Base-by-base conservation (phyloP, 1,140 invertebrate genomes). In the Stegodyphus mimosarum region DNA sequence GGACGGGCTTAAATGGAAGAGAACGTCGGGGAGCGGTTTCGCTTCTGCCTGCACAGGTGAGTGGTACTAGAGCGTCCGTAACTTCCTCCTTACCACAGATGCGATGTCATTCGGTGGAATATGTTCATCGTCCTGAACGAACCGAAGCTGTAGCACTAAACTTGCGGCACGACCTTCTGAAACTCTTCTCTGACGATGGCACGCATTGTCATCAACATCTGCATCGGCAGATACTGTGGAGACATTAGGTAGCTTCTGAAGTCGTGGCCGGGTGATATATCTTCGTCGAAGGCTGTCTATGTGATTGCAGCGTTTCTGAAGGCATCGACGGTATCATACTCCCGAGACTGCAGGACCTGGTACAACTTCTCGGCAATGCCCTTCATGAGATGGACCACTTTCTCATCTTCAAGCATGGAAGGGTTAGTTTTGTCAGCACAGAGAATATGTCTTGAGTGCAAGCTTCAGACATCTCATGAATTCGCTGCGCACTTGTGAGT, bases 281-380 rank as follows among this genome's bases (percentile, higher is more conserved):
- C 66, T 71, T 55, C 77, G 50, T 71, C 33, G 77, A 55, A 71
- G 64, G 51, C 52, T 80, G 18, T 71, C 67, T 60, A 67, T 67
- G 13, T 67, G 11, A 79, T 51, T 66, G 53, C 77, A 71, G 9
- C 66, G 9, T 70, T 71, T 71, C 70, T 18, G 15, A 71, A 60
- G 11, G 7, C 67, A 18, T 80, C 66, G 51, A n/a, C 50, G 6
- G 67, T 70, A 10, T 51, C 1, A 18, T 48, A 70, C 7, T 79
- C 77, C 77, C 69, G 66, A 53, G 51, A 33, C 6, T 10, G 55
- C 49, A 79, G 50, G n/a, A 67, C 53, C 64, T 69, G 50, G 6
- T 78, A 78, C 15, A 67, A 67, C 2, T 67, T 17, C 64, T 67
- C 11, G 7, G 17, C 64, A 17, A 67, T 67, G 17, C 64, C 64